A percentile compares a stretch with the other conserved stretches of the same genome.
phyloP scores from a whole-genome alignment of 2,888 invertebrate genomes.

The Apotomis capreana region DNA sequence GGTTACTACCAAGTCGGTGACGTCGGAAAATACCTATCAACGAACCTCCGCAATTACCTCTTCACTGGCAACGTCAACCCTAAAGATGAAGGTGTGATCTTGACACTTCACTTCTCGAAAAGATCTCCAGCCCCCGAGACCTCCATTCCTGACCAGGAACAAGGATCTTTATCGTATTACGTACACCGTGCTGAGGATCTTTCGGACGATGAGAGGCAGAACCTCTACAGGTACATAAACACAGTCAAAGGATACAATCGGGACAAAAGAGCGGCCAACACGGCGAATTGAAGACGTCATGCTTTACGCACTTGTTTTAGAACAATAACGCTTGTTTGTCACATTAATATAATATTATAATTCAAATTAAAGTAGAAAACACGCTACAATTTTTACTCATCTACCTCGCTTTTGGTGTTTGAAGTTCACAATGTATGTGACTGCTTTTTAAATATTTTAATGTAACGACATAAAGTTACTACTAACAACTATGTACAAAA shows the following conservation, averaged over 20 bases:
- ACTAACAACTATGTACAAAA: no score
- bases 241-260: constrained; percentile 25
- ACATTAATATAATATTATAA: neutral
- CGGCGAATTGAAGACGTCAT: constrained; percentile 24
- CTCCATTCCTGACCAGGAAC: constrained; percentile 20
- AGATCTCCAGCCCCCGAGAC: neutral
- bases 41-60: constrained; percentile 54
- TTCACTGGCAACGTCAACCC: constrained; percentile 48
- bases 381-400: neutral
- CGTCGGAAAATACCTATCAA: constrained; percentile 56
- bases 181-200: constrained; percentile 27
- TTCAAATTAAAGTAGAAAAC: constrained; percentile 12
- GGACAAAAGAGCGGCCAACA: constrained; percentile 16
- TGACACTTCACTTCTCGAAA: constrained; percentile 49
- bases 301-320: constrained; percentile 7
- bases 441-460: neutral
- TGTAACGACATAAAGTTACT: no score
- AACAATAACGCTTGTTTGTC: constrained; percentile 13
- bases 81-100: constrained; percentile 53
- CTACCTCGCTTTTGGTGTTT: neutral
- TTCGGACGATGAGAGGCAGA: constrained; percentile 9
- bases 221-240: constrained; percentile 31
- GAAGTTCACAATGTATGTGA: neutral
- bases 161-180: constrained; percentile 33
- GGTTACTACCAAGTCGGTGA: constrained; percentile 49